Conservation (phyloP, 1,140 invertebrate species). For the Homarus americanus region DNA sequence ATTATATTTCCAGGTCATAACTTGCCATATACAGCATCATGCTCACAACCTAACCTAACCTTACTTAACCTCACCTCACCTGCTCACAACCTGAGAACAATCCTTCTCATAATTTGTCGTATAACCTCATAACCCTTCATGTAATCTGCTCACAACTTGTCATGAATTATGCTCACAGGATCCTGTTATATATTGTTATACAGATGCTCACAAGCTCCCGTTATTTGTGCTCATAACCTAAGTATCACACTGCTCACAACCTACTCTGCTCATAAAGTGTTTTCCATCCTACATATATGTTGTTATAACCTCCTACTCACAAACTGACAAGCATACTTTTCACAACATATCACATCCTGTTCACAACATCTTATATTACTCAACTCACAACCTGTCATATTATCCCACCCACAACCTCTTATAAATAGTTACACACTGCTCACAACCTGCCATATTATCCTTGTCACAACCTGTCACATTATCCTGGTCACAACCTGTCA, state of each 20-base stretch:
- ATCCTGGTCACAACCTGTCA: neutral
- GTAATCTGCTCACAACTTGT: neutral
- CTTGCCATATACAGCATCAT: too few relatives aligned
- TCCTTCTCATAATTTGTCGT: too few relatives aligned
- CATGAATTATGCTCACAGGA: neutral
- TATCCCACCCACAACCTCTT: too few relatives aligned
- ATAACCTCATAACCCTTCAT: too few relatives aligned
- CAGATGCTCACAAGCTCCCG: too few relatives aligned
- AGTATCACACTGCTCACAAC: neutral
- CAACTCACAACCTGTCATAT: too few relatives aligned
- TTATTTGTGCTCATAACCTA: neutral
- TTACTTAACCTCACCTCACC: too few relatives aligned
- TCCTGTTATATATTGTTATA: neutral
- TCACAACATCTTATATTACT: too few relatives aligned
- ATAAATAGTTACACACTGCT: neutral
- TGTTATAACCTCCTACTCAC: neutral
- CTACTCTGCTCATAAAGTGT: neutral
- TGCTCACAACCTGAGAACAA: too few relatives aligned
- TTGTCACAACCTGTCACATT: neutral
- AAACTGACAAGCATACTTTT: neutral
- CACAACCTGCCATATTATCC: neutral
- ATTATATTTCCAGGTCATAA: too few relatives aligned
- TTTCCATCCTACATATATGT: neutral
- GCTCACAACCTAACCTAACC: too few relatives aligned
- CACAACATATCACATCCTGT: neutral